A percentile compares a stretch with the other conserved stretches of the same genome.
Conservation (phyloP, 2,888 invertebrate genomes). For the Ornithoptera alexandrae region DNA sequence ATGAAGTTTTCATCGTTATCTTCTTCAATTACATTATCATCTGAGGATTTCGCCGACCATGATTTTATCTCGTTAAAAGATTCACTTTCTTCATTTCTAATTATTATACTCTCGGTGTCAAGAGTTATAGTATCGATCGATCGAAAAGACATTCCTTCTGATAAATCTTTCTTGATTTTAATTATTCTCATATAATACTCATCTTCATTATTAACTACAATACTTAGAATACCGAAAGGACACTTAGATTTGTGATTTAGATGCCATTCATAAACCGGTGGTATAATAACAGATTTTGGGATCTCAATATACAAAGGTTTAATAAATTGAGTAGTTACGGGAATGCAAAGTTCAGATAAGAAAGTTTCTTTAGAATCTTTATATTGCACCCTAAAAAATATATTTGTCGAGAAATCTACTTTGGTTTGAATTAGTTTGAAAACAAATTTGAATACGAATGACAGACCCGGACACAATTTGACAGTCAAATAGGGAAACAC, state of each 20-base stretch:
- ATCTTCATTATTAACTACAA: constrained; percentile 45
- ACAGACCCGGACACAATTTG: constrained; percentile 58
- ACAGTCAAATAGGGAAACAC: constrained; percentile 49
- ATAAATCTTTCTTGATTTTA: constrained; percentile 45
- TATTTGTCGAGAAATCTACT: constrained; percentile 44
- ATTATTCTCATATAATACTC: constrained; percentile 49
- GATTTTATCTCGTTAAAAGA: constrained; percentile 29
- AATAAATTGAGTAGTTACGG: constrained; percentile 46
- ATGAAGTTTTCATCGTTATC: constrained; percentile 37
- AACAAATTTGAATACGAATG: constrained; percentile 46
- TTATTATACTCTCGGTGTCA: constrained; percentile 43
- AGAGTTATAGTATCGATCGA: constrained; percentile 43
- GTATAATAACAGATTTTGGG: constrained; percentile 48
- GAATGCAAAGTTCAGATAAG: constrained; percentile 42
- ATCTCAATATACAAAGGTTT: constrained; percentile 40
- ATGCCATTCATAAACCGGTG: constrained; percentile 60
- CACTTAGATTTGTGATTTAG: constrained; percentile 45
- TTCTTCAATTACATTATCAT: neutral
- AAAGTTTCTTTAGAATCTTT: constrained; percentile 7
- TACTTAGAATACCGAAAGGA: constrained; percentile 46
- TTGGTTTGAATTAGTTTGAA: constrained; percentile 45
- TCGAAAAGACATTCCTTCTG: constrained; percentile 34
- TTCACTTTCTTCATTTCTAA: constrained; percentile 40
- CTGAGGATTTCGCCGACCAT: constrained; percentile 7
- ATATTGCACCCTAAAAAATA: constrained; percentile 36